Conservation (phyloP, 2,113 vertebrate species). For the Deroptyus accipitrinus region DNA sequence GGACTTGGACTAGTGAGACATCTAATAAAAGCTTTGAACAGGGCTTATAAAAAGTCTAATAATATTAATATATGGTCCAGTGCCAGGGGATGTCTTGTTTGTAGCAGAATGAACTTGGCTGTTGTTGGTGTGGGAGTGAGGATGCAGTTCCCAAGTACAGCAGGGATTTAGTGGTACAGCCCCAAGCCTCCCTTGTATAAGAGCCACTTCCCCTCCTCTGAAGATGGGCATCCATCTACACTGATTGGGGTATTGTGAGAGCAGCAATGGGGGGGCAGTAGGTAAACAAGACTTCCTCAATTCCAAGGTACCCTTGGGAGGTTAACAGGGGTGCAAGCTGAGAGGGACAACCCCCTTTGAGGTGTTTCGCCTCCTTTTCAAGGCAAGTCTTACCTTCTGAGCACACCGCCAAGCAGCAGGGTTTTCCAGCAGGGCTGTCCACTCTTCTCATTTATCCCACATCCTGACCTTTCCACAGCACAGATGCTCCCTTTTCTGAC, state of each 20-base stretch:
- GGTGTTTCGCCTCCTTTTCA: not conserved
- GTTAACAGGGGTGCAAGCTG: not conserved
- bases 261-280: rapidly evolving
- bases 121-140: not conserved
- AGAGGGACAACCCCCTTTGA: not conserved
- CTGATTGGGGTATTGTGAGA: not conserved
- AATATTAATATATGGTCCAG: not conserved
- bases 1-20: not conserved
- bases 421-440: not conserved
- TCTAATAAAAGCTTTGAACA: not conserved
- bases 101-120: not conserved
- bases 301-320: not conserved
- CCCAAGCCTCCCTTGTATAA: not conserved
- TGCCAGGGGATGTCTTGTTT: not conserved
- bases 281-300: not conserved
- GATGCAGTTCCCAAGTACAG: not conserved
- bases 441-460: not conserved
- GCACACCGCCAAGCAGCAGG: not conserved
- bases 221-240: not conserved
- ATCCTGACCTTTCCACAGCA: not conserved
- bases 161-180: not conserved
- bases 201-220: not conserved
- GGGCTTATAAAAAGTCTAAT: not conserved
- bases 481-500: not conserved
- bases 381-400: not conserved